Conservation (phyloP, 2,888 invertebrate species). For the Parnassius apollo region DNA sequence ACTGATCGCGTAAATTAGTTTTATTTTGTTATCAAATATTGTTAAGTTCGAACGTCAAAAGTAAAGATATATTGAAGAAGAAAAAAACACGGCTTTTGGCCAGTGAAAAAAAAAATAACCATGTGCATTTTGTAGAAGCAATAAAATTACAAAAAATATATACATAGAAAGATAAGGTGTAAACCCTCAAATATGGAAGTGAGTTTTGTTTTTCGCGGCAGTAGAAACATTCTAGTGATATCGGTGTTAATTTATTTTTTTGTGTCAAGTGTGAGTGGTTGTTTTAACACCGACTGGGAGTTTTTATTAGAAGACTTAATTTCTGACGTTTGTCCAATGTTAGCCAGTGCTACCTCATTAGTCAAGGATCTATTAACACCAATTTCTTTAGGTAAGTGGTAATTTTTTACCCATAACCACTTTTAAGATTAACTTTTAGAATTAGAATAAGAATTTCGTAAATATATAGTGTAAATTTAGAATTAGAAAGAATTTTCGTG, state of each 20-base stretch:
- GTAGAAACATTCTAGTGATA: constrained; percentile 39
- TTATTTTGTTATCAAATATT: constrained; percentile 28
- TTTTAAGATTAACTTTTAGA: too few species aligned
- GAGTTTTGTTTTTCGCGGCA: constrained; percentile 31
- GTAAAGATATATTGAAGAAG: too few species aligned
- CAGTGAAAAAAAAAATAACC: constrained; percentile 7
- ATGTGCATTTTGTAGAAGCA: background rate
- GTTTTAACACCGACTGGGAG: constrained; percentile 59
- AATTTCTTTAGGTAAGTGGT: constrained; percentile 31
- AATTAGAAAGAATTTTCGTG: too few species aligned
- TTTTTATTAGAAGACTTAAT: constrained; percentile 57
- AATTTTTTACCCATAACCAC: background rate
- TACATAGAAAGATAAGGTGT: background rate
- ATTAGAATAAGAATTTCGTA: too few species aligned
- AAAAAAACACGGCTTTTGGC: too few species aligned
- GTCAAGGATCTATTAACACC: constrained; percentile 54
- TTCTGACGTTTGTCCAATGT: constrained; percentile 54
- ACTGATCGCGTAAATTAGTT: constrained; percentile 27
- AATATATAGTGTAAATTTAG: too few species aligned
- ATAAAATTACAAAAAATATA: constrained; percentile 17
- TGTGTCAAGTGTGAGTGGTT: constrained; percentile 45
- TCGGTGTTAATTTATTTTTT: constrained; percentile 41
- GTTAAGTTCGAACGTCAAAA: constrained; percentile 12
- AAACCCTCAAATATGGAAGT: constrained; percentile 15
- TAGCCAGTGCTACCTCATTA: constrained; percentile 48